A percentile compares a stretch with the other conserved stretches of the same genome.
Conservation (phyloP, 2,888 invertebrate species). For the Amblyteles armatorius region DNA sequence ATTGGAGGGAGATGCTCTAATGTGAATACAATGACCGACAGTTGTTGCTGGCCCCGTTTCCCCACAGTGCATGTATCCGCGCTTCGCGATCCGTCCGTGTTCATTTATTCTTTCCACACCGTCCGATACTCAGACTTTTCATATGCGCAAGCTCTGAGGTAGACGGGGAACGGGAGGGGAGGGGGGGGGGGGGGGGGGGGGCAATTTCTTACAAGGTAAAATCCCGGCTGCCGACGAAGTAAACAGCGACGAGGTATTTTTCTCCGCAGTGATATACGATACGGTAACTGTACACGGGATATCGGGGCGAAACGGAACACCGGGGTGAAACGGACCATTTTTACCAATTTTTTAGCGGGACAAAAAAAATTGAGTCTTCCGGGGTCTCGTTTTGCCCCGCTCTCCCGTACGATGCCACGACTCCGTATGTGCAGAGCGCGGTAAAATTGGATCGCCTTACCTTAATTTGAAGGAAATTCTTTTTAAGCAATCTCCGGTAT, state of each 20-base stretch:
- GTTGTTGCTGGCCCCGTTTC: constrained; percentile 72
- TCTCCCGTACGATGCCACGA: background rate
- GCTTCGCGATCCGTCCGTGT: background rate
- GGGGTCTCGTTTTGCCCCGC: background rate
- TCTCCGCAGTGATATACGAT: constrained; percentile 27
- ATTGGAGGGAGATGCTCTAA: constrained; percentile 73
- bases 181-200: background rate
- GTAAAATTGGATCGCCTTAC: background rate
- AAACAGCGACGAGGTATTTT: constrained; percentile 16
- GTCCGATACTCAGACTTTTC: constrained; percentile 11
- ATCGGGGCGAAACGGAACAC: background rate
- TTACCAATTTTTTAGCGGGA: background rate
- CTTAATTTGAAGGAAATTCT: background rate
- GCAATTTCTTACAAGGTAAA: constrained; percentile 29
- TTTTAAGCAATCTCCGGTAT: background rate
- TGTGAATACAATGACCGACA: constrained; percentile 79
- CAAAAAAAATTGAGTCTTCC: background rate
- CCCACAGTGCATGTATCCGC: constrained; percentile 3
- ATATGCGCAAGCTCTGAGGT: background rate
- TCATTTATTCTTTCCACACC: constrained; percentile 13
- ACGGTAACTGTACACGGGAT: background rate
- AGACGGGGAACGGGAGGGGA: background rate
- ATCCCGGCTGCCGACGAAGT: constrained; percentile 29
- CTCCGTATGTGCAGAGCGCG: background rate
- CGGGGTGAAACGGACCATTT: background rate